phyloP scores from a whole-genome alignment of 2,113 vertebrate species.

The Hippopotamus amphibius region DNA sequence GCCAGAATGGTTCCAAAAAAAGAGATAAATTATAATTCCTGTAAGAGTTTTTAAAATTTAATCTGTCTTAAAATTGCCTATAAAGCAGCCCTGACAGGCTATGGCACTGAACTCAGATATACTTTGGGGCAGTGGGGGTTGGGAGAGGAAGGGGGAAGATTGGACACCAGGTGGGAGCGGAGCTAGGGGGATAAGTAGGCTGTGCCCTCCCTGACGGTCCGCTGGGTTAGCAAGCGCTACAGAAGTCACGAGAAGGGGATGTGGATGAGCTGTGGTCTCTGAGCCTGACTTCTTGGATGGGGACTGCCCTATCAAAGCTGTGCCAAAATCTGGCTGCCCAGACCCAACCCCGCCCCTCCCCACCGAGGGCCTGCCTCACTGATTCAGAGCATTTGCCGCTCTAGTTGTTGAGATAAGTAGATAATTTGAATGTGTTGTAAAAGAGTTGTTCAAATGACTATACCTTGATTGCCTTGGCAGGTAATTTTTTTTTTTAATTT shows the following conservation, averaged over 20 bases:
- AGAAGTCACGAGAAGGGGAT: not conserved
- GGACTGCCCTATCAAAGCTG: not conserved
- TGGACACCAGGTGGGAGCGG: not conserved
- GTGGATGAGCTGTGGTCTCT: fast-evolving
- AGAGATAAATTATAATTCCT: not conserved
- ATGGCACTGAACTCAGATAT: not conserved
- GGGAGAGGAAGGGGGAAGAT: not conserved
- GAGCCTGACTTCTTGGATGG: not conserved
- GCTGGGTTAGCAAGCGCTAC: not conserved
- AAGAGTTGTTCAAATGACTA: not conserved
- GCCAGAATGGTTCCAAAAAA: not conserved
- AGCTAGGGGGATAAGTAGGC: not conserved
- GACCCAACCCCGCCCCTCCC: not conserved
- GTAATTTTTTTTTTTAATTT: not conserved
- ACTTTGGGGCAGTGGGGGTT: no score
- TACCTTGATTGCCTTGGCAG: not conserved
- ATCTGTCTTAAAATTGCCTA: not conserved
- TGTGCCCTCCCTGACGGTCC: not conserved
- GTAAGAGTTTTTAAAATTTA: not conserved
- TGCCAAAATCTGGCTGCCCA: not conserved
- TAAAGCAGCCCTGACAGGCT: not conserved
- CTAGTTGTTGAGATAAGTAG: not conserved
- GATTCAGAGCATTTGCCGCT: not conserved
- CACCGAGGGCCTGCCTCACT: not conserved
- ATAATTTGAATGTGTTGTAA: not conserved